These are phyloP conservation scores for Larimichthys crocea DNA, from an alignment of 2,113 vertebrate species.

Conservation along the genomic window DNA sequence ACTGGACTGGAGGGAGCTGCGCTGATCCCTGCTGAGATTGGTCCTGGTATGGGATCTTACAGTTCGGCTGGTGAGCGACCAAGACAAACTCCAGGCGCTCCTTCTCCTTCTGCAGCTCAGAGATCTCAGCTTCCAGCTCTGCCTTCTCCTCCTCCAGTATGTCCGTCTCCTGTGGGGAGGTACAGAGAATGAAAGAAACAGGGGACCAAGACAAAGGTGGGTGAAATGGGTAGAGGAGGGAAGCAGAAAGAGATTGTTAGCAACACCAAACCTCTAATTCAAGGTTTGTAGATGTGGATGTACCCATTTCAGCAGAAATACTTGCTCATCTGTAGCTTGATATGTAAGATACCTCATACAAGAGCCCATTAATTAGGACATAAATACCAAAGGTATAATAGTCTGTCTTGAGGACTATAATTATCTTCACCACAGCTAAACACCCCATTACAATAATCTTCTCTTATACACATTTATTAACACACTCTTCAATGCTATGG, in stretches of 20 bases:
- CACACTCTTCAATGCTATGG: conserved; percentile 10
- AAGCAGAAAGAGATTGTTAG: conserved; percentile 18
- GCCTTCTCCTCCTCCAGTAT: conserved; percentile 96
- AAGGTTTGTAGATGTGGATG: conserved; percentile 29
- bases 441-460: conserved; percentile 35
- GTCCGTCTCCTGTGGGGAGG: conserved; percentile 90
- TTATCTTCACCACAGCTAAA: conserved; percentile 36
- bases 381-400: conserved; percentile 35
- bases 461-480: conserved; percentile 42
- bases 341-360: conserved; percentile 35
- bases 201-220: conserved; percentile 25
- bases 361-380: conserved; percentile 40
- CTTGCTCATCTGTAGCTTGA: conserved; percentile 20
- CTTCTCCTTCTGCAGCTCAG: conserved; percentile 96
- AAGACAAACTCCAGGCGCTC: conserved; percentile 95
- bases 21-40: conserved; percentile 65
- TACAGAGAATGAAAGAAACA: conserved; percentile 32
- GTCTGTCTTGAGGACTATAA: conserved; percentile 35
- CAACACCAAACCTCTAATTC: background rate
- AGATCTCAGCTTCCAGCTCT: conserved; percentile 95
- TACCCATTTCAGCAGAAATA: conserved; percentile 16
- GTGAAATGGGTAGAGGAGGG: conserved; percentile 21
- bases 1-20: conserved; percentile 69
- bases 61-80: conserved; percentile 93
- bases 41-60: conserved; percentile 93